phyloP scores from a whole-genome alignment of 2,113 vertebrate species.

The Serilophus lunatus region DNA sequence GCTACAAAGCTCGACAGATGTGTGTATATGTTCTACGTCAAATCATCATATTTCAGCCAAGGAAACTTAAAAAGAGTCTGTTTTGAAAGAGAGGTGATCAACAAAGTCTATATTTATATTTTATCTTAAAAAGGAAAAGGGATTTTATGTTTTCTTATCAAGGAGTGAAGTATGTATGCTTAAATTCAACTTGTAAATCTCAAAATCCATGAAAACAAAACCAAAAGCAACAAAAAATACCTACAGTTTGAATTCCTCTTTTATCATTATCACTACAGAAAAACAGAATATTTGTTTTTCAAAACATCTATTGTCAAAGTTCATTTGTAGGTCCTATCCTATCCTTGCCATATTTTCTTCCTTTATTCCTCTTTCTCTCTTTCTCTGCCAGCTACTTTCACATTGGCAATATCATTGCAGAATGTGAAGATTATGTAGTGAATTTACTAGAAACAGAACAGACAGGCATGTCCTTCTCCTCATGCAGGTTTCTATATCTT shows the following conservation, averaged over 20 bases:
- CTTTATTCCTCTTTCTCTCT: background rate
- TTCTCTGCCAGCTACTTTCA: background rate
- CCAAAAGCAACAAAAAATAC: background rate
- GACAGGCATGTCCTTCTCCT: background rate
- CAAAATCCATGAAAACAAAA: background rate
- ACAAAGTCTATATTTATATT: background rate
- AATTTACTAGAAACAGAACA: background rate
- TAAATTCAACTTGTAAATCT: background rate
- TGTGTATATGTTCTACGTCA: background rate
- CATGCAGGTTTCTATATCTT: background rate
- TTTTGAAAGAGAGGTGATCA: background rate
- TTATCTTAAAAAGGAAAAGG: background rate
- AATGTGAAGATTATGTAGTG: background rate
- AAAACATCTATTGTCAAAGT: accelerated
- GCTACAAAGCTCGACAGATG: background rate
- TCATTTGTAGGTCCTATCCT: background rate
- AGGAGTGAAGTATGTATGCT: background rate
- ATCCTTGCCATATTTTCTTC: too few species aligned
- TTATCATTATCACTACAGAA: background rate
- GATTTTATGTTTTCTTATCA: background rate
- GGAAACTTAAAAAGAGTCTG: background rate
- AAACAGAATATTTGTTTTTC: background rate
- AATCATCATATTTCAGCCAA: background rate
- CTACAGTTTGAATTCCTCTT: background rate
- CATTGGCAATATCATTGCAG: background rate